Evolutionary conservation across 1,140 invertebrate genomes (phyloP).

Genomic region (Thaumatotibia leucotreta): DNA sequence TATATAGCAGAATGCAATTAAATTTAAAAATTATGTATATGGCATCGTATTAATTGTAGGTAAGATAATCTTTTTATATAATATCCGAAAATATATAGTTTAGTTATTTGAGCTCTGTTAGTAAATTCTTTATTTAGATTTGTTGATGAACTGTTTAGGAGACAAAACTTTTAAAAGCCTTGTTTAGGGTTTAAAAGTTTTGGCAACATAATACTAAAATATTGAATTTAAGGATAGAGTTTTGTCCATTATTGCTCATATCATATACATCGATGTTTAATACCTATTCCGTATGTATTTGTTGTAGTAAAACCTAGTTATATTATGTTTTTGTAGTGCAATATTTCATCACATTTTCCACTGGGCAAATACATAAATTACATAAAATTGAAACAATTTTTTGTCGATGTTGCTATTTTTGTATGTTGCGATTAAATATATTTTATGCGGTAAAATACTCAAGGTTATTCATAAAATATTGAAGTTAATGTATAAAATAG

Average conservation of each 20-base stretch:
- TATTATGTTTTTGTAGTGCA: conserved; percentile 18
- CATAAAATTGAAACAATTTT: neutral
- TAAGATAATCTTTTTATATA: conserved; percentile 10
- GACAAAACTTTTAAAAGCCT: too few relatives aligned
- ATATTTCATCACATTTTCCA: conserved; percentile 22
- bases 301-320: neutral
- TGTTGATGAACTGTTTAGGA: neutral
- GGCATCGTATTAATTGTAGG: conserved; percentile 14
- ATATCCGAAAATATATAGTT: neutral
- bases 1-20: neutral
- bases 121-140: neutral
- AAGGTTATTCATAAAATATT: neutral
- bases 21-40: conserved; percentile 13
- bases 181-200: too few relatives aligned
- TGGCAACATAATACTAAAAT: too few relatives aligned
- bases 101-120: neutral
- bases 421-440: conserved; percentile 8
- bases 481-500: neutral
- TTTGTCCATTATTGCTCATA: conserved; percentile 22
- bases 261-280: conserved; percentile 23
- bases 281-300: conserved; percentile 17
- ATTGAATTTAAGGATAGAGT: neutral
- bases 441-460: conserved; percentile 10
- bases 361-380: neutral
- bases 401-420: neutral